Base-by-base conservation (phyloP, 2,113 vertebrate species). In the Mesoclemmys tuberculata region DNA sequence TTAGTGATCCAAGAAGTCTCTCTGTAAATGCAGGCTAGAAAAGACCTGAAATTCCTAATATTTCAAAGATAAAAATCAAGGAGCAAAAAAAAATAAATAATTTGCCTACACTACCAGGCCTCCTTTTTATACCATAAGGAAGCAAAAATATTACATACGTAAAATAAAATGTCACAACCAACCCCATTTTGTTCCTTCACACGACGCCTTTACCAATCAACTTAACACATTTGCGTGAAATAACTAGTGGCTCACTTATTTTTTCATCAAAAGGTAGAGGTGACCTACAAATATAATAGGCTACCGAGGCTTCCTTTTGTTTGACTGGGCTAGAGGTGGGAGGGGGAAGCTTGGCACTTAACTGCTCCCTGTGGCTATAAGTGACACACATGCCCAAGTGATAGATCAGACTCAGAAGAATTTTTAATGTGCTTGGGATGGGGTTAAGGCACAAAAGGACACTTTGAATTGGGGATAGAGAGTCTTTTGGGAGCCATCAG, bases 361-460 rank as follows among this genome's bases (percentile, higher is more conserved):
- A 38, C 64, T 71, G 35, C 64, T 38, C n/a, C 93, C 41, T 82
- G 24, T 31, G 26, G 21, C 55, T 48, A 49, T 82, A 78, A 51
- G 0, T 6, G 71, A 78, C 48, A 58, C n/a, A 75, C 21, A 80
- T 89, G 87, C 51, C 21, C 12, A 83, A 93, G 48, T 6, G 89
- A 48, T 55, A 95, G 77, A 83, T 49, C 22, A 41, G 54, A 12
- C 48, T 94, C 13, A 87, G 90, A 92, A 87, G 83, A 88, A 91
- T 71, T 71, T 71, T 54, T 85, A 22, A 68, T 78, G 8, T 80
- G 4, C 88, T 90, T 91, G 82, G 87, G 86, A 75, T 64, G 31
- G 61, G 84, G 46, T 46, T 90, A 26, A 91, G 56, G n/a, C 74
- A 71, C 3, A 2, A 95, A 91, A 4, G 88, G 18, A 55, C 13